These are phyloP conservation scores for Indri indri DNA, from an alignment of 2,113 vertebrate genomes.

Conservation along the genomic window DNA sequence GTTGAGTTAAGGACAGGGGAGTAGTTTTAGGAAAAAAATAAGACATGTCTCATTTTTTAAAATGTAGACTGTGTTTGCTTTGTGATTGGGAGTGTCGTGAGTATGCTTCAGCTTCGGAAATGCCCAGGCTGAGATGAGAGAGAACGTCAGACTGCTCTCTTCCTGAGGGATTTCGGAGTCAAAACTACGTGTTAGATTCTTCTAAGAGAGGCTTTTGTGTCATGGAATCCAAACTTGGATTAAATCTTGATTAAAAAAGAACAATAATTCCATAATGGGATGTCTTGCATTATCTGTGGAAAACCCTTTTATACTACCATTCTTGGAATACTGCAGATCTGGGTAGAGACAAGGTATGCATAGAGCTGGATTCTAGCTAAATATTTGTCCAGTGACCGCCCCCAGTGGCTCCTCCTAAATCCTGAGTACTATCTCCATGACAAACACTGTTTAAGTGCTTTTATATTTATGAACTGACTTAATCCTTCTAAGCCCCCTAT, in stretches of 20 bases:
- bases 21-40: not conserved
- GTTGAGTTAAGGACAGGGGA: rapidly evolving
- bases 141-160: not conserved
- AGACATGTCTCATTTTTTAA: not conserved
- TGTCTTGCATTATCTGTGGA: not conserved
- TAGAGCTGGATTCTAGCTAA: not conserved
- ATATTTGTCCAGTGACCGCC: not conserved
- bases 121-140: not conserved
- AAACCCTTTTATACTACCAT: not conserved
- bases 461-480: not conserved
- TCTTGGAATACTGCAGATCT: not conserved
- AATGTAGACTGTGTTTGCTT: not conserved
- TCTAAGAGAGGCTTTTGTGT: not conserved
- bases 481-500: not conserved
- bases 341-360: not conserved
- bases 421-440: not conserved
- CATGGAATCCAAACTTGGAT: not conserved
- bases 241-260: not conserved
- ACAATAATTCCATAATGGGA: not conserved
- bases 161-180: not conserved
- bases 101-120: not conserved
- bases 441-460: not conserved
- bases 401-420: not conserved
- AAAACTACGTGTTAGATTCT: not conserved
- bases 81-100: not conserved